These are phyloP conservation scores for Rhopilema esculentum DNA, from an alignment of 30 jellyfish, hydroid and myxozoan genomes.

Conservation along the genomic window DNA sequence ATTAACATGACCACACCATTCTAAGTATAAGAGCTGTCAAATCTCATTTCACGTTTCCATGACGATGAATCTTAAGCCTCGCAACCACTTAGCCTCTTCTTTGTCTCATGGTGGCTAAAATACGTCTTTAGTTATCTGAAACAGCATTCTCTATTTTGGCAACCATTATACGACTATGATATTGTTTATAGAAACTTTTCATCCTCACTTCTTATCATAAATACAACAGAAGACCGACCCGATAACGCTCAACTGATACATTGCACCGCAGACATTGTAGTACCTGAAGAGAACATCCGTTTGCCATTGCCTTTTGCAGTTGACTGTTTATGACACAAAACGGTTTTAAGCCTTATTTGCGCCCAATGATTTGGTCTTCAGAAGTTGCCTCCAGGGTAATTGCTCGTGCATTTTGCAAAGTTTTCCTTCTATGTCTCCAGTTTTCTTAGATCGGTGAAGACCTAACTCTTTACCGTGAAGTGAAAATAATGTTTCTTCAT, in stretches of 20 bases:
- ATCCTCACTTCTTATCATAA: neutral
- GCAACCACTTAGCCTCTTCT: neutral
- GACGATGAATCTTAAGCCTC: neutral
- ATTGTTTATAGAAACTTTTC: neutral
- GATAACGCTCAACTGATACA: neutral
- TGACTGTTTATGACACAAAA: too few species aligned
- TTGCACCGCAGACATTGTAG: neutral
- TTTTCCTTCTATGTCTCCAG: too few species aligned
- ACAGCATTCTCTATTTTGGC: neutral
- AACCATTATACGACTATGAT: neutral
- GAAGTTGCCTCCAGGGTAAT: too few species aligned
- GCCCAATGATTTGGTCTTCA: too few species aligned
- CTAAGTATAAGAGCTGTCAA: neutral
- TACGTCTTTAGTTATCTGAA: neutral
- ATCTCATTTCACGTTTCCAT: neutral
- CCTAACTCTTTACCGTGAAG: too few species aligned
- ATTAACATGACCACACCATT: neutral
- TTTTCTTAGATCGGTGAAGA: too few species aligned
- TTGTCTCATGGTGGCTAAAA: neutral
- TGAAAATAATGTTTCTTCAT: too few species aligned
- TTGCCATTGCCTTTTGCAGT: neutral
- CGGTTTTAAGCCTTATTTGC: too few species aligned
- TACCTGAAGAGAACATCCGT: neutral
- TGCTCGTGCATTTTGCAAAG: too few species aligned
- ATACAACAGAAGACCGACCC: neutral